phyloP scores from a whole-genome alignment of 2,888 invertebrate genomes.

The Vandiemenella viatica region DNA sequence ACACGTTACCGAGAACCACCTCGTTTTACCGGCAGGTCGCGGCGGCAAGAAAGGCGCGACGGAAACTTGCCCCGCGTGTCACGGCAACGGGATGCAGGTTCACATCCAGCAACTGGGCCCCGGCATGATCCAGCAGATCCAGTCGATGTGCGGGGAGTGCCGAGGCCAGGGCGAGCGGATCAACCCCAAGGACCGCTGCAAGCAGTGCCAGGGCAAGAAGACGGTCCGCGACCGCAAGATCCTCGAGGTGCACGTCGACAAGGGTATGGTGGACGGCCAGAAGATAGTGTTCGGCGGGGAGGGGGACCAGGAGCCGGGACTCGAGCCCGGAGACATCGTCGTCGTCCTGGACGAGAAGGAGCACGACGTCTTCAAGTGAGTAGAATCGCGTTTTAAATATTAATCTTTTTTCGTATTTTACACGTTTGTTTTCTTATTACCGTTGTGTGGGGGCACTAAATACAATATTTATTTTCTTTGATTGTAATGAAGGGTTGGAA shows the following conservation, averaged over 20 bases:
- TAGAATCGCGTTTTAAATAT: conserved; percentile 6
- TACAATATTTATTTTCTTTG: too few relatives aligned
- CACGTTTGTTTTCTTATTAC: too few relatives aligned
- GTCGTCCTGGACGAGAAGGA: conserved; percentile 91
- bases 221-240: conserved; percentile 82
- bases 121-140: conserved; percentile 79
- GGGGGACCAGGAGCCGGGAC: conserved; percentile 90
- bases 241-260: conserved; percentile 86
- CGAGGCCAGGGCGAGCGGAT: conserved; percentile 74
- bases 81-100: conserved; percentile 73
- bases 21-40: conserved; percentile 33
- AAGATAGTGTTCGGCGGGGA: conserved; percentile 87
- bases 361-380: conserved; percentile 54
- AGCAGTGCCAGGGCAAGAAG: conserved; percentile 76
- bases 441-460: too few relatives aligned
- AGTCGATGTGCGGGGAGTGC: conserved; percentile 75
- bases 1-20: too few relatives aligned
- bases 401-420: too few relatives aligned
- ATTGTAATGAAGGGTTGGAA: too few relatives aligned
- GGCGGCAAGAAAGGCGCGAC: conserved; percentile 90
- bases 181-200: conserved; percentile 84
- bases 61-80: conserved; percentile 72
- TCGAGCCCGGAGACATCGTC: conserved; percentile 88
- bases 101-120: conserved; percentile 57
- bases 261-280: conserved; percentile 92